Evolutionary conservation across 2,888 invertebrate species (phyloP).

Genomic region (Junonia oenone): DNA sequence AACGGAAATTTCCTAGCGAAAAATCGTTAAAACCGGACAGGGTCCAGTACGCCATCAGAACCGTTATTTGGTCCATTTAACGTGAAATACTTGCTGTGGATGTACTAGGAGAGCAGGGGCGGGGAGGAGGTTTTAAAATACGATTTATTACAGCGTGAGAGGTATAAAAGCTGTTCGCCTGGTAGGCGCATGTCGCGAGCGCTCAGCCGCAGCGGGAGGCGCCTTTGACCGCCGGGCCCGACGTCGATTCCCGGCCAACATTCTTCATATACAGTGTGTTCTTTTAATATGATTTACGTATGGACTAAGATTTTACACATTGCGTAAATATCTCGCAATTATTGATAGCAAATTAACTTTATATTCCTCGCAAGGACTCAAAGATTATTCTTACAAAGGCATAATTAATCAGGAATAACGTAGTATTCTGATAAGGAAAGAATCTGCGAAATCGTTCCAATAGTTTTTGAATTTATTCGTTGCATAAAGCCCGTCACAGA

Average conservation of each 20-base stretch:
- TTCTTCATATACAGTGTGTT: constrained; percentile 16
- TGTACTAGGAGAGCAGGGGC: constrained; percentile 32
- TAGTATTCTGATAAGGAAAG: no score
- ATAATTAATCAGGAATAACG: constrained; percentile 7
- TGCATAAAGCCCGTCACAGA: no score
- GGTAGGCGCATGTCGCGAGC: constrained; percentile 48
- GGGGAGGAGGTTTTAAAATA: constrained; percentile 47
- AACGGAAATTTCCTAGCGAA: constrained; percentile 60
- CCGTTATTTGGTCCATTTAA: constrained; percentile 73
- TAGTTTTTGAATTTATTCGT: no score
- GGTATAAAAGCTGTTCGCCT: constrained; percentile 45
- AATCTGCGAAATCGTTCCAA: no score
- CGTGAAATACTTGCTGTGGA: constrained; percentile 62
- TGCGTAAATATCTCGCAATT: constrained; percentile 6
- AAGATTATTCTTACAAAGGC: no score
- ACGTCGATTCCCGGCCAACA: constrained; percentile 35
- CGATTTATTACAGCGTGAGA: constrained; percentile 56
- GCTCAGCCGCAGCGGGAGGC: constrained; percentile 43
- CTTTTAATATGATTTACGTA: constrained; percentile 26
- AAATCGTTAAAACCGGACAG: constrained; percentile 59
- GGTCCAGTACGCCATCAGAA: constrained; percentile 54
- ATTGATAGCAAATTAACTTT: constrained; percentile 37
- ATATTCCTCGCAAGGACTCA: no score
- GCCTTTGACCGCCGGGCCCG: constrained; percentile 41
- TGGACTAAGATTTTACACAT: background rate